A percentile compares a stretch with the other conserved stretches of the same genome.
phyloP scores from a whole-genome alignment of 2,797 vertebrate genomes.

The Esox masquinongy region DNA sequence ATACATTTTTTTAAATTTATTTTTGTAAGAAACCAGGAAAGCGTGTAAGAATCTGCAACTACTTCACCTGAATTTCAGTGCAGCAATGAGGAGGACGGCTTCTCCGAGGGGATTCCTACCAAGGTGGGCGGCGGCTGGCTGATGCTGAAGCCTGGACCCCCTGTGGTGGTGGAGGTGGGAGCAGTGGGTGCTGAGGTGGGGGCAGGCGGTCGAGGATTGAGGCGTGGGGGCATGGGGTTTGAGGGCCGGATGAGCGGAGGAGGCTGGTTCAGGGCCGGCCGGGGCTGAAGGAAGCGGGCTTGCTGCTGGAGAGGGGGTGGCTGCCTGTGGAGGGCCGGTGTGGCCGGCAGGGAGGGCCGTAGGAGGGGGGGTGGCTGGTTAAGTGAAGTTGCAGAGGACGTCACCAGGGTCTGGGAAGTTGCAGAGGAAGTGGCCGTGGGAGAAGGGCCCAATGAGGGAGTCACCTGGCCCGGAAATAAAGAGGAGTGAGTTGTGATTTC shows the following conservation, averaged over 20 bases:
- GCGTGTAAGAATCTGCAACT: too few species aligned
- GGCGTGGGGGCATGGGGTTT: constrained; percentile 89
- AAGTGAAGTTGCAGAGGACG: constrained; percentile 74
- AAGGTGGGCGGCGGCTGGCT: constrained; percentile 81
- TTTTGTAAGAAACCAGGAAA: too few species aligned
- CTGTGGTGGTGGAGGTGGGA: constrained; percentile 55
- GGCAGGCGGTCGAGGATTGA: constrained; percentile 87
- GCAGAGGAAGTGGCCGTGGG: constrained; percentile 76
- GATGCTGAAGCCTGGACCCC: constrained; percentile 61
- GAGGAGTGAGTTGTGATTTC: constrained; percentile 22
- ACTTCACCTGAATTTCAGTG: constrained; percentile 73
- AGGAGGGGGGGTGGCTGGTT: constrained; percentile 95
- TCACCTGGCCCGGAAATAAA: constrained; percentile 71
- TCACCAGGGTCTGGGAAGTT: constrained; percentile 75
- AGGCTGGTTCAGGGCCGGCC: constrained; percentile 89
- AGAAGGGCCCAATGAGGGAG: constrained; percentile 83
- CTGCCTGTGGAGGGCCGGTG: constrained; percentile 93
- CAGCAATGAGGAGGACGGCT: constrained; percentile 83
- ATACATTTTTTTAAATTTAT: not conserved
- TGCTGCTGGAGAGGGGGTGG: constrained; percentile 96
- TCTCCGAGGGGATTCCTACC: constrained; percentile 84
- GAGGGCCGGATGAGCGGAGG: constrained; percentile 94
- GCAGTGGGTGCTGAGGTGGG: constrained; percentile 67
- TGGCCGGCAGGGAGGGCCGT: constrained; percentile 89
- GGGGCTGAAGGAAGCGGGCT: constrained; percentile 90